Percentiles rank a stretch among this genome's conserved stretches.
Evolutionary conservation across 2,797 vertebrate species (phyloP).

Genomic region (Pelodytes ibericus): DNA sequence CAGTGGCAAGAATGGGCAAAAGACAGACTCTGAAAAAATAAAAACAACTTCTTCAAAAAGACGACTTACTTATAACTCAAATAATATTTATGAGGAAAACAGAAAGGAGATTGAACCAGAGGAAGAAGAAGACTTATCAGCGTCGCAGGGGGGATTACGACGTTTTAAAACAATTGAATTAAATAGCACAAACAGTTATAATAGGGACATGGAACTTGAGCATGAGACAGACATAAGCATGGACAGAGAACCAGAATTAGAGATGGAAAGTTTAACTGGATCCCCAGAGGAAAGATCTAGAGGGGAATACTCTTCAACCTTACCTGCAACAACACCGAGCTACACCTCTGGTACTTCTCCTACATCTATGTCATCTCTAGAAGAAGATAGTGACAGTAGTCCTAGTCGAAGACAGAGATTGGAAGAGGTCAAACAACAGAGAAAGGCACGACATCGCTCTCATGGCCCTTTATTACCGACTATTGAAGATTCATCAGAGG

Average conservation of each 20-base stretch:
- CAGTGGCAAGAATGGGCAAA: constrained; percentile 78
- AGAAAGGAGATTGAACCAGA: constrained; percentile 77
- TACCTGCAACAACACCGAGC: constrained; percentile 95
- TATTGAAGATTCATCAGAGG: constrained; percentile 97
- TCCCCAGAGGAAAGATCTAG: constrained; percentile 95
- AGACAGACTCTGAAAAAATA: constrained; percentile 78
- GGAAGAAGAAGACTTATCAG: constrained; percentile 80
- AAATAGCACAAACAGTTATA: constrained; percentile 91
- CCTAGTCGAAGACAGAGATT: constrained; percentile 94
- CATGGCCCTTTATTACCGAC: constrained; percentile 96
- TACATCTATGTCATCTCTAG: constrained; percentile 95
- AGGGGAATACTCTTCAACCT: constrained; percentile 95
- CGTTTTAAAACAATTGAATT: constrained; percentile 98
- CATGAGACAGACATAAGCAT: constrained; percentile 85
- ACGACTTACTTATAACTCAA: constrained; percentile 83
- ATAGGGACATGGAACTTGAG: constrained; percentile 87
- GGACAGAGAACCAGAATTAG: constrained; percentile 94
- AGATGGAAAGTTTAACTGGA: constrained; percentile 98
- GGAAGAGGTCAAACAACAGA: constrained; percentile 97
- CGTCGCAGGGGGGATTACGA: constrained; percentile 89
- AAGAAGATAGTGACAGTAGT: constrained; percentile 98
- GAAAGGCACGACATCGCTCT: constrained; percentile 94
- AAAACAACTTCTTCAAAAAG: constrained; percentile 79
- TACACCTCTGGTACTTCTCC: constrained; percentile 98
- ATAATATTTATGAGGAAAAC: constrained; percentile 87